A percentile compares a stretch with the other conserved stretches of the same genome.
phyloP scores from a whole-genome alignment of 2,797 vertebrate genomes.

The Benthosema pterotum region DNA sequence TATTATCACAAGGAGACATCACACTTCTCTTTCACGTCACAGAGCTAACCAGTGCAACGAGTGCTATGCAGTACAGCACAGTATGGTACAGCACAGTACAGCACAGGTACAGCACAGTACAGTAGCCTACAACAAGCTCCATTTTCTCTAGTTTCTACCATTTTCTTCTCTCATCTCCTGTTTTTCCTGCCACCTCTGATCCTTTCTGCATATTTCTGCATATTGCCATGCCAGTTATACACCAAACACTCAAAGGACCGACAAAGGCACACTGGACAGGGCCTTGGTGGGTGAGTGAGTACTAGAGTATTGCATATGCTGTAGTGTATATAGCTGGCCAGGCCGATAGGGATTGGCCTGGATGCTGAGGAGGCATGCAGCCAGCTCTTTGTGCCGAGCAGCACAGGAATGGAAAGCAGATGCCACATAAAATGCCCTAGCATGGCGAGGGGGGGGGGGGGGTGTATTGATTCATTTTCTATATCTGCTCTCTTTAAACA shows the following conservation, averaged over 20 bases:
- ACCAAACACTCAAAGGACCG: slow-evolving; percentile 51
- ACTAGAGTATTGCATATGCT: slow-evolving; percentile 49
- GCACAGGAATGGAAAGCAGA: slow-evolving; percentile 80
- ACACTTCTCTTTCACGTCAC: too few relatives aligned
- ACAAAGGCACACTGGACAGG: slow-evolving; percentile 51
- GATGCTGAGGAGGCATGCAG: slow-evolving; percentile 53
- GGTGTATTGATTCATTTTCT: slow-evolving; percentile 76
- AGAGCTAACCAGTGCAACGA: too few relatives aligned
- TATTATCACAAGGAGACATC: too few relatives aligned
- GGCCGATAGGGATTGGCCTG: slow-evolving; percentile 69
- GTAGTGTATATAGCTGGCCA: slow-evolving; percentile 23
- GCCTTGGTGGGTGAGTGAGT: slow-evolving; percentile 51
- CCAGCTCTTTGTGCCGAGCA: slow-evolving; percentile 77
- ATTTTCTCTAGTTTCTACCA: neutral
- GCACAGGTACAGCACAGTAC: too few relatives aligned
- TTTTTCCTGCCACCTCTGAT: slow-evolving; percentile 1
- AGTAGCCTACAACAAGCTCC: too few relatives aligned
- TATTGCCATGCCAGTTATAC: slow-evolving; percentile 55
- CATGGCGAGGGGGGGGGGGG: slow-evolving; percentile 14
- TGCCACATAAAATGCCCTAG: slow-evolving; percentile 81
- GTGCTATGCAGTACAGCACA: too few relatives aligned
- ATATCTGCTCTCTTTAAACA: slow-evolving; percentile 80
- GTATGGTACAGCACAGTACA: too few relatives aligned
- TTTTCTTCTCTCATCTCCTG: neutral
- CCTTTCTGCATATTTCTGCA: neutral